Conservation (phyloP, 2,888 invertebrate genomes). For the Hydriomena furcata region DNA sequence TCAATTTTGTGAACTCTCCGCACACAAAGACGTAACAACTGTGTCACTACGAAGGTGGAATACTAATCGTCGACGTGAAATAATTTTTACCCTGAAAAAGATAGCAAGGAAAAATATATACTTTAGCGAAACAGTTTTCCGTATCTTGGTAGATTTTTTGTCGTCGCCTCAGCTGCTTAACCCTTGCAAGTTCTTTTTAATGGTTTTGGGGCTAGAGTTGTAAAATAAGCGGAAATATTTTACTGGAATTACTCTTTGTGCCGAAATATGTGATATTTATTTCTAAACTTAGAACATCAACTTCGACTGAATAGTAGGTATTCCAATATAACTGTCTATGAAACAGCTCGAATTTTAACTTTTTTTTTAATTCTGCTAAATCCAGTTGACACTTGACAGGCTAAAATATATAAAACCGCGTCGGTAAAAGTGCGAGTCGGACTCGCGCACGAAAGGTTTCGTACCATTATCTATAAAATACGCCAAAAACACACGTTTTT, state of each 20-base stretch:
- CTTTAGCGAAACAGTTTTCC: constrained; percentile 37
- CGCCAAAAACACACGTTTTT: no score
- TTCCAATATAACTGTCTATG: no score
- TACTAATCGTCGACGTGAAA: constrained; percentile 36
- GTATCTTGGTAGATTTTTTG: constrained; percentile 44
- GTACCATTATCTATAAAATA: no score
- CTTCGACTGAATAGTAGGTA: no score
- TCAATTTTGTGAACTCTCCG: constrained; percentile 35
- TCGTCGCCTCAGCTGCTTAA: constrained; percentile 43
- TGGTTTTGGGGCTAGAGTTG: constrained; percentile 41
- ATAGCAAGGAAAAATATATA: constrained; percentile 40
- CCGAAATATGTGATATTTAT: constrained; percentile 19
- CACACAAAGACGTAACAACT: constrained; percentile 33
- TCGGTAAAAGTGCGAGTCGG: no score
- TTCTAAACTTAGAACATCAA: no score
- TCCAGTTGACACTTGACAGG: no score
- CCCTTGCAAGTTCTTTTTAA: constrained; percentile 47
- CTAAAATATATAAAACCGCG: no score
- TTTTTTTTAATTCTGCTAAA: no score
- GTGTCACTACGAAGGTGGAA: constrained; percentile 33
- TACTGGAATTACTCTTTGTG: constrained; percentile 31
- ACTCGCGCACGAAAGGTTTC: no score
- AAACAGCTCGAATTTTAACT: no score
- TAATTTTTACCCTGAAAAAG: constrained; percentile 39
- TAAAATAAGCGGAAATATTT: constrained; percentile 39